These are phyloP conservation scores for Paratrypauchen microcephalus DNA, from an alignment of 2,797 vertebrate species.

Conservation along the genomic window DNA sequence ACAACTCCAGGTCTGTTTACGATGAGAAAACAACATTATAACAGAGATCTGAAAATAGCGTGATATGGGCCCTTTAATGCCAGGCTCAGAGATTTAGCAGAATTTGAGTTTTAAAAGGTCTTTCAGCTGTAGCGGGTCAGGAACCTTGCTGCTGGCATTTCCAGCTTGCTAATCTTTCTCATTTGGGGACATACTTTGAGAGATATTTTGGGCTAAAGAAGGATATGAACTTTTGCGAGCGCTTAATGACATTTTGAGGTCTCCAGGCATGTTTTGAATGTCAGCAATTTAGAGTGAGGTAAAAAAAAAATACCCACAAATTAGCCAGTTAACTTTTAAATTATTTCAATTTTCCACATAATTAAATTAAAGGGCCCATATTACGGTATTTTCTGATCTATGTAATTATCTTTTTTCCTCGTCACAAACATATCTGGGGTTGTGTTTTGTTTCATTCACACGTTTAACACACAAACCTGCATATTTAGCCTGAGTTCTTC, in stretches of 20 bases:
- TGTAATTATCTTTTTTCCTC: too few relatives aligned
- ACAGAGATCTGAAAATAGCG: too few relatives aligned
- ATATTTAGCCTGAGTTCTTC: too few relatives aligned
- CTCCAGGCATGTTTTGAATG: neutral
- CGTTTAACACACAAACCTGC: too few relatives aligned
- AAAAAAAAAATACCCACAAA: neutral
- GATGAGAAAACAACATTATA: too few relatives aligned
- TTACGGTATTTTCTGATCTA: too few relatives aligned
- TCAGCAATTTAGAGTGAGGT: neutral
- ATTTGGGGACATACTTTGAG: slow-evolving; percentile 1
- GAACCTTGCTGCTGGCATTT: slow-evolving; percentile 2
- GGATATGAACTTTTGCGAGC: slow-evolving; percentile 9
- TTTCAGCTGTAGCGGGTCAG: neutral
- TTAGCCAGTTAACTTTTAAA: neutral
- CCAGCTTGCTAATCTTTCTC: slow-evolving; percentile 1
- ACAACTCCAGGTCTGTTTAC: too few relatives aligned
- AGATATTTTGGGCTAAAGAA: slow-evolving; percentile 8
- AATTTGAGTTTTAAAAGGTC: slow-evolving; percentile 10
- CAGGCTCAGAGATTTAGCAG: neutral
- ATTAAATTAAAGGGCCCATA: neutral
- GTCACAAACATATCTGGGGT: too few relatives aligned
- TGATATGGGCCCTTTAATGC: neutral
- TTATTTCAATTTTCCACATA: neutral
- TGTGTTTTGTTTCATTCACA: too few relatives aligned
- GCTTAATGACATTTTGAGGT: slow-evolving; percentile 21